Evolutionary conservation across 2,113 vertebrate genomes (phyloP).

Genomic region (Varanus salvator): DNA sequence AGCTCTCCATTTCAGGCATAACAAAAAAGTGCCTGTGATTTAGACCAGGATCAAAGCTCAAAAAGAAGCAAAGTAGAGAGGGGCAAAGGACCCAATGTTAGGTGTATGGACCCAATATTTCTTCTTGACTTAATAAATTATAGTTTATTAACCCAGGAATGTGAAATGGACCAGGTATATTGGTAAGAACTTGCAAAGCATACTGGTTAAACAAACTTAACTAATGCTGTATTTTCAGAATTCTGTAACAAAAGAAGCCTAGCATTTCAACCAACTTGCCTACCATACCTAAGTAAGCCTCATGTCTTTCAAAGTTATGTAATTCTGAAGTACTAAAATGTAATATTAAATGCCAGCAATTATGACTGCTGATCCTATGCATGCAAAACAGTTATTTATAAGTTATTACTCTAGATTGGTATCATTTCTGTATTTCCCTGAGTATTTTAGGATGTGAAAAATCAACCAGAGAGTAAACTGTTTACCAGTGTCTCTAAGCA

Average conservation of each 20-base stretch:
- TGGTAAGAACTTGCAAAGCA: neutral
- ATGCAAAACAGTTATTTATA: neutral
- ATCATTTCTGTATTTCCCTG: neutral
- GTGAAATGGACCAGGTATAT: neutral
- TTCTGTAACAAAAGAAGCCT: neutral
- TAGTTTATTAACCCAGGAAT: neutral
- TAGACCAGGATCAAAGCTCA: neutral
- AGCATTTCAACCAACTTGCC: neutral
- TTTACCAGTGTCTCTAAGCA: conserved; percentile 14
- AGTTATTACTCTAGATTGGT: neutral
- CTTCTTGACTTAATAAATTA: neutral
- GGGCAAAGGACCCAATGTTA: no score
- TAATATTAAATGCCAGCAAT: neutral
- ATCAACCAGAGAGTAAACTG: neutral
- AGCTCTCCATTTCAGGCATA: neutral
- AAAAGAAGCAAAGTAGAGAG: neutral
- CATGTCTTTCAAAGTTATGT: neutral
- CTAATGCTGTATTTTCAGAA: neutral
- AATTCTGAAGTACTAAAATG: neutral
- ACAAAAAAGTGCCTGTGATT: neutral
- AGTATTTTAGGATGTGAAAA: neutral
- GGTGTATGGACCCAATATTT: neutral
- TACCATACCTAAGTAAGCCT: neutral
- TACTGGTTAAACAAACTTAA: neutral
- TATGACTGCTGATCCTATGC: neutral